These are phyloP conservation scores for Folsomia manolachei DNA, from an alignment of 2,888 invertebrate genomes.

Conservation along the genomic window DNA sequence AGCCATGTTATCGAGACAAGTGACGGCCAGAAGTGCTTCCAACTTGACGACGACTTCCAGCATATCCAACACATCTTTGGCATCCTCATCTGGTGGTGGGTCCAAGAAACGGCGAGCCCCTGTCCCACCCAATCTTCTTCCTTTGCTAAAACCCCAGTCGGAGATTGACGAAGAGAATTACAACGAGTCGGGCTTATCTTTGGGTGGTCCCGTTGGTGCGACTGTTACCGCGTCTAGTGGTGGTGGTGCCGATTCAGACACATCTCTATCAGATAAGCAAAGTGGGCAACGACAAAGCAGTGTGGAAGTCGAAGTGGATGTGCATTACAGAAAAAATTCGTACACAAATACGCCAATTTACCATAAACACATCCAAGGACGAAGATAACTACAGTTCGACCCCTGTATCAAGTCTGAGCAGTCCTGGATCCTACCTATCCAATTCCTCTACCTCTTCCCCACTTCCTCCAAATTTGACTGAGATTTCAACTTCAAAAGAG, in stretches of 20 bases:
- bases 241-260: constrained; percentile 4
- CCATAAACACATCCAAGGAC: constrained; percentile 29
- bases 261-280: not conserved
- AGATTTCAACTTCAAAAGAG: too few species aligned
- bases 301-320: constrained; percentile 36
- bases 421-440: constrained; percentile 32
- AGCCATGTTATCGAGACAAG: constrained; percentile 16
- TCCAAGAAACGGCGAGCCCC: constrained; percentile 63
- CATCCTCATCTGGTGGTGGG: constrained; percentile 54
- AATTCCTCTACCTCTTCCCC: constrained; percentile 42
- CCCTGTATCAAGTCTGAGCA: constrained; percentile 42
- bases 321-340: constrained; percentile 35
- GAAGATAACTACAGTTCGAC: constrained; percentile 36
- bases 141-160: constrained; percentile 32
- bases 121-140: constrained; percentile 56
- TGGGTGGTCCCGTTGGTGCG: constrained; percentile 9
- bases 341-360: constrained; percentile 10
- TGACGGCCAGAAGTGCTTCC: constrained; percentile 45
- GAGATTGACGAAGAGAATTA: constrained; percentile 45
- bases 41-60: constrained; percentile 50
- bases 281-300: constrained; percentile 18
- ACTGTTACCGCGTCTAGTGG: not conserved
- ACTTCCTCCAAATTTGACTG: constrained; percentile 27
- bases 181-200: constrained; percentile 32
- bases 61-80: constrained; percentile 51